Base-by-base conservation (phyloP, 64 coral and sea anemone genomes). In the Anthopleura sola region DNA sequence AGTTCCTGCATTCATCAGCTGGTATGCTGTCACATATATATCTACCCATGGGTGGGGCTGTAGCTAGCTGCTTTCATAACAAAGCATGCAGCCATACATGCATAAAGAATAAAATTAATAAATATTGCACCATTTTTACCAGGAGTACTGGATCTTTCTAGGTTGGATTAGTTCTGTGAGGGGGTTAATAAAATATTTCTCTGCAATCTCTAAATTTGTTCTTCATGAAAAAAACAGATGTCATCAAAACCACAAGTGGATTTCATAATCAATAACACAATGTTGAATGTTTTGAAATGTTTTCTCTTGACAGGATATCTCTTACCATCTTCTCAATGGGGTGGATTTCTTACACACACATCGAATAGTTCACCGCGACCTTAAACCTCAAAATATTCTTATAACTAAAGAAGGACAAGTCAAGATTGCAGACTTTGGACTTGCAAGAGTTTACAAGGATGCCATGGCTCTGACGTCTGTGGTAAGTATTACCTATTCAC, bases 381-480 rank as follows among this genome's bases (percentile, higher is more conserved):
- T 99, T 51, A 99, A 99, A 77, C 97, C 97, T 1, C 97, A 99
- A 56, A 99, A 99, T 50, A 95, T 99, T 66, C 85, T 99, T 31
- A 87, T 99, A 31, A 90, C 97, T 37, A 90, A 85, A 86, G 85
- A 86, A 38, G 97, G 97, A n/a, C 87, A 91, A 62, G 82, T 99
- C 1, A 99, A 99, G 84, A 92, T 99, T 85, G 97, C 97, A 24
- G 97, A 99, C 58, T 99, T 99, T 95, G 97, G 97, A 49, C 85
- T 99, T 49, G 97, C 97, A 36, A 92, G 97, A 84, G 85, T 95
- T 19, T 99, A 95, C 76, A 91, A 92, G 13, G 86, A 86, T 78
- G 86, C 97, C 60, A 99, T 99, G 97, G 92, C 93, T 66, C 80
- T 99, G 39, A 99, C 97, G 1, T 99, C 97, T 46, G 97, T 99